phyloP scores from a whole-genome alignment of 1,140 invertebrate species.

The Drosophila insularis region DNA sequence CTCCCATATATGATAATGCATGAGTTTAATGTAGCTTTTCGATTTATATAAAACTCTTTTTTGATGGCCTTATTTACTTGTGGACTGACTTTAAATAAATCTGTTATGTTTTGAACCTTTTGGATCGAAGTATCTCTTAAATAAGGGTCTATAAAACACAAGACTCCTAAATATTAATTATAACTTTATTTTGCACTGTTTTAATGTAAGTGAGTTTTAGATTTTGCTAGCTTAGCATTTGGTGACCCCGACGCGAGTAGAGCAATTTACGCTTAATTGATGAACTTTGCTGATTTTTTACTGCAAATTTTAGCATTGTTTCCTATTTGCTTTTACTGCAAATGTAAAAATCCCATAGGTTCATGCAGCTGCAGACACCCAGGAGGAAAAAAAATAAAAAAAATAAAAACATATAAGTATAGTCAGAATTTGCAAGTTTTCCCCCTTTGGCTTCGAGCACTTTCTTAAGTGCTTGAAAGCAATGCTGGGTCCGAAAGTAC shows the following conservation, averaged over 20 bases:
- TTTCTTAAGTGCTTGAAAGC: constrained; percentile 57
- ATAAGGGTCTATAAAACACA: no score
- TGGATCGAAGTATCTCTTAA: no score
- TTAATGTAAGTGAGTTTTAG: no score
- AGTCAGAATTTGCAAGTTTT: constrained; percentile 11
- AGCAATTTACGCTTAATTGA: neutral
- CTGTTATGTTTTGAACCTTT: no score
- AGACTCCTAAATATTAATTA: no score
- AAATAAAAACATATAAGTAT: neutral
- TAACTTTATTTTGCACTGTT: no score
- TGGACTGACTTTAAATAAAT: no score
- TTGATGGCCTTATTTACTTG: no score
- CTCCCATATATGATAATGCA: no score
- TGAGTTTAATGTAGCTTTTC: no score
- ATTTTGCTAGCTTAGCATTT: constrained; percentile 3
- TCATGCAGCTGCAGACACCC: constrained; percentile 5
- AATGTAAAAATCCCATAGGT: neutral
- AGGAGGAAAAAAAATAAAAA: neutral
- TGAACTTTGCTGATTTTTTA: neutral
- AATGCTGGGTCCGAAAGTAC: constrained; percentile 37
- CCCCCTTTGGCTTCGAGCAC: constrained; percentile 14
- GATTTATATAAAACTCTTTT: no score
- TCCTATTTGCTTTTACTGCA: neutral
- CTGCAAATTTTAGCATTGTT: neutral
- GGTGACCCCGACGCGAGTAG: neutral